Evolutionary conservation across 2,113 vertebrate genomes (phyloP), one percentile per base, ranked within the genome.

Genomic region (Dicrurus megarhynchus): DNA sequence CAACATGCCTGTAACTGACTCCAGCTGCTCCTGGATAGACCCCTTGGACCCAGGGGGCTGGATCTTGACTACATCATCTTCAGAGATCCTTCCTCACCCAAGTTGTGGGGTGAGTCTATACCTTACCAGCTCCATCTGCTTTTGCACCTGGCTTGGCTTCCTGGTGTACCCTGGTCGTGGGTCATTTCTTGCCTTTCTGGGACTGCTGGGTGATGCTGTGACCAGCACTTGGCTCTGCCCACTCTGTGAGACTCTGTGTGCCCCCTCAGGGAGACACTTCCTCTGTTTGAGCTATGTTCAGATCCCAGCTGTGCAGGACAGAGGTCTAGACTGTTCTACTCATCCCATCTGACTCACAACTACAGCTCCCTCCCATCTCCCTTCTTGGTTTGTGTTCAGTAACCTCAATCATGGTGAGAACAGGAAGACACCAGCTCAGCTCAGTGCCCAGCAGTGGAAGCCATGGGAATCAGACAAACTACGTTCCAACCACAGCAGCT

Each of bases 321-420:
- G 41, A 74, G 26, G 20, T 65, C 20, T 5, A 37, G 33, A 24
- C 10, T 35, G 35, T 78, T 70, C 76, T 21, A 2, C 17, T 71
- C 7, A 4, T 28, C 27, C 42, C 33, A 56, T 9, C 57, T 39
- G 59, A 53, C 23, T 67, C 47, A 33, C 12, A 44, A 17, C 33
- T 33, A 12, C 26, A 6, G 12, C 32, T 46, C 16, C 16, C 17
- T 71, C 49, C 27, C 61, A 61, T 30, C 70, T 59, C 1, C 1
- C 28, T 64, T 6, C 39, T 46, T 5, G 1, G 32, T 55, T 44
- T 23, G 17, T 39, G 49, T 44, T 63, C 44, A 30, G 57, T 15
- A 47, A 35, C 32, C 12, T 46, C 28, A 15, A 0, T 30, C 26
- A n/a, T 1, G 0, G 49, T 26, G 5, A 20, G 10, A 28, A 50